Base-by-base conservation (phyloP, 2,113 vertebrate genomes). In the Pelmatolapia mariae region DNA sequence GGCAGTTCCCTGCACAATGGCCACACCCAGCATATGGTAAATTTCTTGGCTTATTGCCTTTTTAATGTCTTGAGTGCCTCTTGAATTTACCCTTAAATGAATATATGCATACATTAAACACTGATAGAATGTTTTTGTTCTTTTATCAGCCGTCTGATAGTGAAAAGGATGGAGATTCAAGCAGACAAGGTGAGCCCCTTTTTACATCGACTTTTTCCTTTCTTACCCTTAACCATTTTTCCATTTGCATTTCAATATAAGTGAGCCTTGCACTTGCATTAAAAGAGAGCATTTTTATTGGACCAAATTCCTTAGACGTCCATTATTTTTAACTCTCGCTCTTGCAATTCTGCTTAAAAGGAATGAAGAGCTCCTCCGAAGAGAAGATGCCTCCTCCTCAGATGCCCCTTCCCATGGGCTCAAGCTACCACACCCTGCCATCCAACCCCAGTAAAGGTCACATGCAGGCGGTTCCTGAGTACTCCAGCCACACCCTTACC, bases 151-250 rank as follows among this genome's bases (percentile, higher is more conserved):
- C 99, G 97, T 98, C 98, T 5, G 98, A 99, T 94, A 98, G 97
- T 16, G 99, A 99, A 96, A 99, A 99, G 95, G 98, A 99, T 3
- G 98, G 98, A 92, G 98, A 99, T 94, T 97, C 98, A 89, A 97
- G 97, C 96, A 97, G 98, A 97, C 98, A 98, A 98, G 98, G 99
- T 99, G 94, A 98, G 97, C 31, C 53, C 47, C 50, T 83, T 83
- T 86, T 84, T 56, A 47, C 78, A 78, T 85, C n/a, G 57, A 53
- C 50, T 43, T 85, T 82, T 68, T 68, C 63, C 54, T 19, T 13
- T 57, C 22, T n/a, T 19, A 3, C 38, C 68, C 68, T 82, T 85
- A 92, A 92, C 84, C 89, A 82, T 87, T 93, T 90, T 89, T 63
- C 83, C 85, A 90, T 93, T 94, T 90, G 80, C 81, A 82, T 90